These are phyloP conservation scores for Pituophis catenifer DNA, from an alignment of 2,113 vertebrate species.

Conservation along the genomic window DNA sequence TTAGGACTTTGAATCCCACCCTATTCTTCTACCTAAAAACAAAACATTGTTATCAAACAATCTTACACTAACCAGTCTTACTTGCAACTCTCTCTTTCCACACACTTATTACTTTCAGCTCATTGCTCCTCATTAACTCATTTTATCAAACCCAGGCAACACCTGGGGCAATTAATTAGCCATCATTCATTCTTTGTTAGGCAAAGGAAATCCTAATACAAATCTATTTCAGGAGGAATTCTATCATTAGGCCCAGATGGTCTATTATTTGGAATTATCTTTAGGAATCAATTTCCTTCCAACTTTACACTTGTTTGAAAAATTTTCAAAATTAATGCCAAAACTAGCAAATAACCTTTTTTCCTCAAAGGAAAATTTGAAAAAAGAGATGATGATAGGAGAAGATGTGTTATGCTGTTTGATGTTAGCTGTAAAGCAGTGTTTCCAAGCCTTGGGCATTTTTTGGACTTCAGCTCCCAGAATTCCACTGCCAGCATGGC, in stretches of 20 bases:
- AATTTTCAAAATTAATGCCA: not conserved
- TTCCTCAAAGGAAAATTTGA: not conserved
- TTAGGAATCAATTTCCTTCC: not conserved
- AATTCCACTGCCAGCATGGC: not conserved
- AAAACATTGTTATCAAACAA: not conserved
- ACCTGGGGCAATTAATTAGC: not conserved
- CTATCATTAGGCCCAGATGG: not conserved
- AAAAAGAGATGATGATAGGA: not conserved
- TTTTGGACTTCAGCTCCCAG: not conserved
- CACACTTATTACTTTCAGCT: not conserved
- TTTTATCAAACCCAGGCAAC: conserved; percentile 9
- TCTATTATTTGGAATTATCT: not conserved
- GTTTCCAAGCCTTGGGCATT: not conserved
- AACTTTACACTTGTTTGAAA: not conserved
- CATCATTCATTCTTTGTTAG: not conserved
- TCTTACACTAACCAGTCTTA: rapidly evolving
- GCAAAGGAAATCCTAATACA: not conserved
- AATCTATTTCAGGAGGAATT: not conserved
- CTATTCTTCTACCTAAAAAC: rapidly evolving
- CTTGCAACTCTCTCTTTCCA: not conserved
- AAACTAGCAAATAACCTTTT: not conserved
- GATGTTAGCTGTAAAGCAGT: not conserved
- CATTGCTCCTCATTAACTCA: not conserved
- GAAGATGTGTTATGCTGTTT: not conserved
- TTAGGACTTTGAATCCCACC: rapidly evolving